phyloP scores from a whole-genome alignment of 2,113 vertebrate species.

The Chloroceryle aenea region DNA sequence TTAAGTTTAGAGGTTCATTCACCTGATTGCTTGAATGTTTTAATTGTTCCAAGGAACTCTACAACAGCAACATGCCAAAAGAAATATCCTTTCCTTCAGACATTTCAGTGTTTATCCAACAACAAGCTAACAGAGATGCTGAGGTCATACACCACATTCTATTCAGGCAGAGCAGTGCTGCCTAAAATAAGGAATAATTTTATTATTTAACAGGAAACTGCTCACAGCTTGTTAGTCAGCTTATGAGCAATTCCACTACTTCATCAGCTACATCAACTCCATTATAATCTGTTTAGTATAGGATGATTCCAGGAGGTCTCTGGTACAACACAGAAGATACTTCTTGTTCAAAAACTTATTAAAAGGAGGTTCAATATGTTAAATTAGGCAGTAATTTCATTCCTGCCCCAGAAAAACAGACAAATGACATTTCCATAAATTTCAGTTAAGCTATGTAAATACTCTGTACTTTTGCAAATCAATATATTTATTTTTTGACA shows the following conservation, averaged over 20 bases:
- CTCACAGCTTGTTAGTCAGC: background rate
- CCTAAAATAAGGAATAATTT: background rate
- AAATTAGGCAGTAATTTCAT: background rate
- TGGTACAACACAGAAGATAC: background rate
- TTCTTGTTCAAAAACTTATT: background rate
- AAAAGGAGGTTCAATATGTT: background rate
- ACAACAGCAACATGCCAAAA: background rate
- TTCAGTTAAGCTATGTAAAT: background rate
- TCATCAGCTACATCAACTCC: background rate
- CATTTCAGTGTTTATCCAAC: background rate
- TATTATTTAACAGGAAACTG: conserved; percentile 16
- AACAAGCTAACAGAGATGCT: background rate
- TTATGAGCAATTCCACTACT: background rate
- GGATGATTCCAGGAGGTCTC: background rate
- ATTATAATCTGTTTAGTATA: background rate
- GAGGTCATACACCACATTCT: background rate
- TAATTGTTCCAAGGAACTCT: background rate
- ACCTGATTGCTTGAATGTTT: background rate
- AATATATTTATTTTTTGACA: background rate
- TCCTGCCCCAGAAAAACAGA: background rate
- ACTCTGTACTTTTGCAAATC: background rate
- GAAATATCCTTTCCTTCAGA: background rate
- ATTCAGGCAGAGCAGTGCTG: background rate
- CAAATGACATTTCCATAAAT: background rate
- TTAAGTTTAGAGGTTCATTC: background rate